phyloP scores from a whole-genome alignment of 64 coral and sea anemone genomes.

The Pachyseris speciosa region DNA sequence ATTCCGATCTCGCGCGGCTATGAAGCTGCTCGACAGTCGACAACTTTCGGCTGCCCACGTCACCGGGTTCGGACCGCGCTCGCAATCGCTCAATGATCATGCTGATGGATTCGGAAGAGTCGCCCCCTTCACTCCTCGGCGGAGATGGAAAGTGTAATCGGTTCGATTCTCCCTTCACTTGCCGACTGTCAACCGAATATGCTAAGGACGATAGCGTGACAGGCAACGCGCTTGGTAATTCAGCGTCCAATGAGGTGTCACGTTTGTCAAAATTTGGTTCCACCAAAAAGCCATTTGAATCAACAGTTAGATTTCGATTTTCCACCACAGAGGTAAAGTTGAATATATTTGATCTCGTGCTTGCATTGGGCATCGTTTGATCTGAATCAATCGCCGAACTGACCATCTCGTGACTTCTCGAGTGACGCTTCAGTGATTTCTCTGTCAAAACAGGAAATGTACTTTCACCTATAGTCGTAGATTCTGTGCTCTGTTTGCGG shows the following conservation, averaged over 20 bases:
- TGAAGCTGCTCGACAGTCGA: slow-evolving; percentile 5
- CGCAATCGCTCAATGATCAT: neutral
- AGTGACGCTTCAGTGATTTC: neutral
- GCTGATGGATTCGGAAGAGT: neutral
- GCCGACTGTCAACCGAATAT: neutral
- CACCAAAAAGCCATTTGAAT: neutral
- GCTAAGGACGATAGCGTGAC: neutral
- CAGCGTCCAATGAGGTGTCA: neutral
- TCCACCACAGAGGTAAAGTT: neutral
- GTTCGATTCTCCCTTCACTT: neutral
- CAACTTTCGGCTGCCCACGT: slow-evolving; percentile 1
- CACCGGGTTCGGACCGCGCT: slow-evolving; percentile 25
- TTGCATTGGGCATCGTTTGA: neutral
- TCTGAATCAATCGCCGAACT: neutral
- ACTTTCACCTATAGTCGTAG: neutral
- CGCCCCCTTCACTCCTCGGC: neutral
- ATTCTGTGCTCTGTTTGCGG: neutral
- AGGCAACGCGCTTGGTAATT: neutral
- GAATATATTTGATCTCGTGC: neutral
- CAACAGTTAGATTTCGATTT: neutral
- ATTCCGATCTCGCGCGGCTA: neutral
- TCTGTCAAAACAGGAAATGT: slow-evolving; percentile 22
- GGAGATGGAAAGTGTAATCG: neutral
- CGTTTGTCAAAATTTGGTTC: neutral
- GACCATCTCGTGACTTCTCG: slow-evolving; percentile 8